Evolutionary conservation across 2,113 vertebrate genomes (phyloP).

Genomic region (Scomber japonicus): DNA sequence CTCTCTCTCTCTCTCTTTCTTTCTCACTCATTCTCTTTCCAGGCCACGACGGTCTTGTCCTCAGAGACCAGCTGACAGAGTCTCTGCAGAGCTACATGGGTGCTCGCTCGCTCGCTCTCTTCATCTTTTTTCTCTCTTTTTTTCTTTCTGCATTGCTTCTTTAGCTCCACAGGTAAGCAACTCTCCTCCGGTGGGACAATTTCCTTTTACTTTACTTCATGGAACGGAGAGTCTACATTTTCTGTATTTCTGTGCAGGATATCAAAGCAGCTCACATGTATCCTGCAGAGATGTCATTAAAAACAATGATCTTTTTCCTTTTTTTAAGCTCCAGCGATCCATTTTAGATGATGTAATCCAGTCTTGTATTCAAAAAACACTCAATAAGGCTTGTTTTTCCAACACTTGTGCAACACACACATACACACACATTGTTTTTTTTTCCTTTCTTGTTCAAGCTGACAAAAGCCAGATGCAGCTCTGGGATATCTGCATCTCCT

Average conservation of each 20-base stretch:
- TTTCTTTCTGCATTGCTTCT: background rate
- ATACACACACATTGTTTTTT: background rate
- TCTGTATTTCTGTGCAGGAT: background rate
- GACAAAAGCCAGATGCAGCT: conserved; percentile 45
- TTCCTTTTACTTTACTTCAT: background rate
- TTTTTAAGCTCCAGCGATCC: conserved; percentile 12
- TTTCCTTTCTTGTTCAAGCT: background rate
- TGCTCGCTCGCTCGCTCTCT: conserved; percentile 4
- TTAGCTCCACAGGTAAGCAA: conserved; percentile 10
- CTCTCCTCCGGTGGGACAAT: background rate
- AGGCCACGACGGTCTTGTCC: conserved; percentile 16
- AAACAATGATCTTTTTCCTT: background rate
- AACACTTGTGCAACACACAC: background rate
- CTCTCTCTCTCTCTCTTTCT: background rate
- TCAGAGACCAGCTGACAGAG: conserved; percentile 17
- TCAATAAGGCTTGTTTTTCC: background rate
- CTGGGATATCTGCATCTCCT: background rate
- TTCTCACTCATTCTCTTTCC: conserved; percentile 22
- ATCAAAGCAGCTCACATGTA: background rate
- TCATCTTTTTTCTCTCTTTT: background rate
- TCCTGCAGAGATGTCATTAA: background rate
- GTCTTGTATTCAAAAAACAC: background rate
- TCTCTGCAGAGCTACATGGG: conserved; percentile 58
- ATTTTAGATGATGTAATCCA: conserved; percentile 59
- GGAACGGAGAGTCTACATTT: background rate